Evolutionary conservation across 2,113 vertebrate genomes (phyloP).

Genomic region (Corynorhinus townsendii): DNA sequence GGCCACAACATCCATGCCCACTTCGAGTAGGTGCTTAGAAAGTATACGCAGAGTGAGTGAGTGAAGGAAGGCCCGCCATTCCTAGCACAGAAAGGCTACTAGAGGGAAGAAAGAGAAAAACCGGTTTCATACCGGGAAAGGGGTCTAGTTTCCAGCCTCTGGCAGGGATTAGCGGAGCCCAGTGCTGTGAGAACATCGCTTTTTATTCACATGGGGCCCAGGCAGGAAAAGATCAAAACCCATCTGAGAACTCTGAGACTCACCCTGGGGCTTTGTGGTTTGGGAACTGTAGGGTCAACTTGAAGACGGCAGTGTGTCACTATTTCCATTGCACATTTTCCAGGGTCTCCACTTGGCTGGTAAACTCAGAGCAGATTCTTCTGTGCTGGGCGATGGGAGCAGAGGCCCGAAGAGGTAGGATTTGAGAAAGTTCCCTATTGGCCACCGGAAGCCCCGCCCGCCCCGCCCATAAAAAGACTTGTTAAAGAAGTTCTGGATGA

Average conservation of each 20-base stretch:
- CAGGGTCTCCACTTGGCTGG: conserved; percentile 53
- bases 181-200: conserved; percentile 56
- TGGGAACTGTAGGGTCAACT: conserved; percentile 63
- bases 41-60: neutral
- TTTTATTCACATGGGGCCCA: conserved; percentile 49
- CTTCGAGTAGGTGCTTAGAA: neutral
- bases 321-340: conserved; percentile 70
- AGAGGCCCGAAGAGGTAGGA: conserved; percentile 11
- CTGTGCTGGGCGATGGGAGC: neutral
- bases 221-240: conserved; percentile 63
- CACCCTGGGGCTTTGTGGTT: conserved; percentile 61
- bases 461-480: neutral
- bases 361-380: neutral
- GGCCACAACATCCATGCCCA: neutral
- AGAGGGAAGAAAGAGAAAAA: neutral
- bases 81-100: neutral
- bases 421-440: neutral
- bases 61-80: neutral
- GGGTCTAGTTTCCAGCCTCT: neutral
- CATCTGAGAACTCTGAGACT: conserved; percentile 54
- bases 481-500: neutral
- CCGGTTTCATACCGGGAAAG: neutral
- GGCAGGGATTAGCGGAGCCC: neutral
- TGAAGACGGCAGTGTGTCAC: conserved; percentile 58
- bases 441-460: neutral